Evolutionary conservation across 2,113 vertebrate species (phyloP), one percentile per base, ranked within the genome.

Genomic region (Noctilio leporinus): DNA sequence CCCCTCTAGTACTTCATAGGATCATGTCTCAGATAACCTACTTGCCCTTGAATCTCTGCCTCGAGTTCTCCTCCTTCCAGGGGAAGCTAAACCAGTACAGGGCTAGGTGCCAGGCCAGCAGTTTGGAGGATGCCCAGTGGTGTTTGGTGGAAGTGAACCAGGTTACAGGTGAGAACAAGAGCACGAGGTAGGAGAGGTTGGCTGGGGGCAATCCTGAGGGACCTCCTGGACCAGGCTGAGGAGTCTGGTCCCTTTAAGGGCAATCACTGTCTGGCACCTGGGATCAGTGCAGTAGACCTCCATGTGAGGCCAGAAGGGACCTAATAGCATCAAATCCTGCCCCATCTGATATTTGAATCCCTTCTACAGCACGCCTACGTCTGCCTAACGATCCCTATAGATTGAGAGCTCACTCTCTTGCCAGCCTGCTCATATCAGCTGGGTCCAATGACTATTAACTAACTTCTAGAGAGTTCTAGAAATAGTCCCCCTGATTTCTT

Each of bases 381-480:
- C 72, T 70, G 2, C 47, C 40, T 12, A 12, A 43, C n/a, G 30
- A 6, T 67, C 35, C 88, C 24, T 57, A 4, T 9, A 86, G 62
- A 82, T 1, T 24, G 38, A 49, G 7, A 67, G 47, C 17, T 85
- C 53, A 17, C 2, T 33, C 7, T 70, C 38, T 62, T n/a, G 19
- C 22, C 65, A 59, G 35, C 10, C 16, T 93, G n/a, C 35, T 73
- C 47, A 7, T 22, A 47, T 43, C 30, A 80, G 45, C 80, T 80
- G 65, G 10, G 14, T 88, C 75, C 59, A 43, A 51, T 2, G 10
- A 67, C 26, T 62, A 91, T 9, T 59, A 84, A 53, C 30, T 30
- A 72, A 85, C 57, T 84, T 93, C n/a, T 24, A 90, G 59, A 82
- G 95, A 77, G 43, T 65, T 77, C 80, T 95, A 96, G 75, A 96